phyloP scores from a whole-genome alignment of 2,888 invertebrate species.

The Merodon equestris region DNA sequence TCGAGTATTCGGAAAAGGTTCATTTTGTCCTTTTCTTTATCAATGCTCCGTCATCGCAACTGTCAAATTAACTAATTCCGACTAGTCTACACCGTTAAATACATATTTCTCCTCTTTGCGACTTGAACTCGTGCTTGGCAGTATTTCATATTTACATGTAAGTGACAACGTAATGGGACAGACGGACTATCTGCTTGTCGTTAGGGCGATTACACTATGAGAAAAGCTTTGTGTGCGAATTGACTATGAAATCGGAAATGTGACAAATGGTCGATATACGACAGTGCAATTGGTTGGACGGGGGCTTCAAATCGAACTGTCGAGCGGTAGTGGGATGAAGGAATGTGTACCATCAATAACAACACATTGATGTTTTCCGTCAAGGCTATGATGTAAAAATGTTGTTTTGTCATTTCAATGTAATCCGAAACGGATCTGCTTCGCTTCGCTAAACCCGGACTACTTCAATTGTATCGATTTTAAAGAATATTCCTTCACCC shows the following conservation, averaged over 20 bases:
- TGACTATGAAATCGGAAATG: slow-evolving; percentile 48
- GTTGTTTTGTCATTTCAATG: no score
- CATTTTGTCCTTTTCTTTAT: slow-evolving; percentile 46
- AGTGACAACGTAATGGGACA: slow-evolving; percentile 52
- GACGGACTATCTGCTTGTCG: no score
- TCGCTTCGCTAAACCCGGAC: no score
- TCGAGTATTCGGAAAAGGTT: slow-evolving; percentile 11
- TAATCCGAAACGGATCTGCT: no score
- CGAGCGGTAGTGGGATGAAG: no score
- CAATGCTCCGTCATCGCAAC: slow-evolving; percentile 59
- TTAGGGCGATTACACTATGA: slow-evolving; percentile 47
- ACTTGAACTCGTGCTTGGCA: slow-evolving; percentile 39
- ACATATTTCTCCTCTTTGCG: slow-evolving; percentile 50
- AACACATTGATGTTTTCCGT: no score
- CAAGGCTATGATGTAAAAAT: no score
- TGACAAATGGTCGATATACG: slow-evolving; percentile 41
- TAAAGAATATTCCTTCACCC: no score
- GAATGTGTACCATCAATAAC: no score
- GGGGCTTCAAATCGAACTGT: no score
- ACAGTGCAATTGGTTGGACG: no score
- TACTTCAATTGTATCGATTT: no score
- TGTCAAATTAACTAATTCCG: slow-evolving; percentile 46
- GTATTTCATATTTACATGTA: slow-evolving; percentile 58
- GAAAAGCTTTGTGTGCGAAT: slow-evolving; percentile 45
- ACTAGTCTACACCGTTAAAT: slow-evolving; percentile 42